A percentile compares a stretch with the other conserved stretches of the same genome.
phyloP scores from a whole-genome alignment of 23 tunicate species.

The Clavelina lepadiformis region DNA sequence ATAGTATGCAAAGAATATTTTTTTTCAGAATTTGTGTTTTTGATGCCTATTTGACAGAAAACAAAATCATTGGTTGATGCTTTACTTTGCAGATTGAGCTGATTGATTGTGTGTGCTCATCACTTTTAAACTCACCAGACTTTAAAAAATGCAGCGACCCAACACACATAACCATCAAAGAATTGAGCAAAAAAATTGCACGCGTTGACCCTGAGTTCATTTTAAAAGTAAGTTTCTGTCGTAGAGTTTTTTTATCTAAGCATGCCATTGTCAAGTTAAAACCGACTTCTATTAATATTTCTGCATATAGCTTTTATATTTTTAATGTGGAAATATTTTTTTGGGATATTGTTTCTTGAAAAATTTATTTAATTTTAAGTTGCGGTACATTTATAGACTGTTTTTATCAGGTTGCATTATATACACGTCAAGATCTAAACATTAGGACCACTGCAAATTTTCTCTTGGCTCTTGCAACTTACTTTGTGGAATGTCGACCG shows the following conservation, averaged over 20 bases:
- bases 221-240: conserved; percentile 16
- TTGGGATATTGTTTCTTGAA: too few relatives aligned
- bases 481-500: conserved; percentile 16
- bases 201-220: conserved; percentile 51
- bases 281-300: neutral
- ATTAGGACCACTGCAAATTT: conserved; percentile 45
- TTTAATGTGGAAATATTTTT: neutral
- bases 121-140: conserved; percentile 21
- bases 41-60: too few relatives aligned
- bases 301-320: neutral
- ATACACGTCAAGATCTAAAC: conserved; percentile 42
- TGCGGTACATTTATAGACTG: neutral
- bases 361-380: neutral
- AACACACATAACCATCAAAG: conserved; percentile 7
- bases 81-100: conserved; percentile 19
- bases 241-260: neutral
- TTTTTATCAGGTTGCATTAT: conserved; percentile 54
- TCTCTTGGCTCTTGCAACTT: conserved; percentile 33
- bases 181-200: conserved; percentile 1
- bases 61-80: too few relatives aligned
- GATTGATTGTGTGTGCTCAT: conserved; percentile 27
- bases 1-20: too few relatives aligned
- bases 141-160: conserved; percentile 4
- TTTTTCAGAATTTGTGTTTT: too few relatives aligned
- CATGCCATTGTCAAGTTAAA: neutral